Evolutionary conservation across 2,888 invertebrate species (phyloP), one percentile per base, ranked within the genome.

Genomic region (Blastobasis lacticolella): DNA sequence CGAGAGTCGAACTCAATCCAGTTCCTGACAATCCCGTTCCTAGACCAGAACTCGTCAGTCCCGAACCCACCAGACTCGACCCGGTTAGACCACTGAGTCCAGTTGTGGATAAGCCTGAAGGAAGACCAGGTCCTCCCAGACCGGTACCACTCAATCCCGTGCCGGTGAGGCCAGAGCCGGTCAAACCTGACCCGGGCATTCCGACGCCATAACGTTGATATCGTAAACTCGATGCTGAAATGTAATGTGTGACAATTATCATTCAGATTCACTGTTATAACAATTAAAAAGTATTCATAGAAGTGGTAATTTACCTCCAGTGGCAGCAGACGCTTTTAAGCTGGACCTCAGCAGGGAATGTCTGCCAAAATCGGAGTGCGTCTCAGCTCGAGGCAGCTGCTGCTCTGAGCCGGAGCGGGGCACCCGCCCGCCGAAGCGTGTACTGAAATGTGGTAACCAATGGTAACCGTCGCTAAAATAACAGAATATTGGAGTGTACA

Each of bases 351-450:
- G 88, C 59, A 95, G 81, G n/a, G 95, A 94, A 71, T 95, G 95
- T 56, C 95, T 88, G 23, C 94, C 94, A 65, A 95, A 95, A 76
- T 96, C 96, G 1, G 94, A 91, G 73, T 95, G 96, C 0, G 87
- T 87, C 79, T 96, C 96, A 7, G 95, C 95, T 50, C 95, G 90
- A 6, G 96, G 95, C 61, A 96, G 82, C 77, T 97, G 95, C 78
- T 97, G 96, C 81, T 97, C 97, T 45, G 97, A 97, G 36, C 97
- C 97, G 49, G 97, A 96, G 51, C 97, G 90, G 10, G 96, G 95
- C 81, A 97, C 91, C 52, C 87, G 69, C 4, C 84, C 81, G n/a
- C 86, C 83, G 51, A 84, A 87, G 8, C 87, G 71, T 1, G 81
- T 78, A 58, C 85, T 85, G 63, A 38, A 69, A 71, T 54, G 54